Percentiles rank a stretch among this genome's conserved stretches.
Conservation (phyloP, 2,797 vertebrate species). For the Cuculus canorus region DNA sequence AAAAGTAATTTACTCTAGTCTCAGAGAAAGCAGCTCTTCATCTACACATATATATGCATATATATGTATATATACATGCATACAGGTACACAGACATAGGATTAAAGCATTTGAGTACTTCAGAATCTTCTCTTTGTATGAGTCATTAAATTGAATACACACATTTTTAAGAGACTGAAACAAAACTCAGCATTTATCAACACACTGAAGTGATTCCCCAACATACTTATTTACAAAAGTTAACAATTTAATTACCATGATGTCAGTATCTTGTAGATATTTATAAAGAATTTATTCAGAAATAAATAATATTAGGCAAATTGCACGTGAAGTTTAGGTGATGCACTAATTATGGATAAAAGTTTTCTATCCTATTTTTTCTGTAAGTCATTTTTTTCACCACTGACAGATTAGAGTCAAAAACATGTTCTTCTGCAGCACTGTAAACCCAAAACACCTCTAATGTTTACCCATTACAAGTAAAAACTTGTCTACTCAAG, state of each 20-base stretch:
- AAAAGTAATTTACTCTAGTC: not conserved
- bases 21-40: slow-evolving; percentile 26
- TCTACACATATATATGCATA: not conserved
- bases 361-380: not conserved
- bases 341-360: not conserved
- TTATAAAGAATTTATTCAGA: not conserved
- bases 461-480: not conserved
- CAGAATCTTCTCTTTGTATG: not conserved
- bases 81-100: not conserved
- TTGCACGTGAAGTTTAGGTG: not conserved
- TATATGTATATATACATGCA: not conserved
- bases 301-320: not conserved
- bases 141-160: not conserved
- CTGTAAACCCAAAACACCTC: not conserved
- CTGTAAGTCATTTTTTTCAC: not conserved
- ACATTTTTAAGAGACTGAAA: not conserved
- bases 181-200: slow-evolving; percentile 20
- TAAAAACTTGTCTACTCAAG: not conserved
- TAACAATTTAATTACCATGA: not conserved
- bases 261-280: not conserved
- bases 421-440: not conserved
- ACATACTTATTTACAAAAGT: not conserved
- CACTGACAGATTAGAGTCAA: not conserved
- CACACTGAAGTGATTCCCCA: not conserved
- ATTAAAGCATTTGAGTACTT: not conserved